A percentile compares a stretch with the other conserved stretches of the same genome.
These are phyloP conservation scores for Cheilosia vernalis DNA, from an alignment of 2,888 invertebrate genomes.

Conservation along the genomic window DNA sequence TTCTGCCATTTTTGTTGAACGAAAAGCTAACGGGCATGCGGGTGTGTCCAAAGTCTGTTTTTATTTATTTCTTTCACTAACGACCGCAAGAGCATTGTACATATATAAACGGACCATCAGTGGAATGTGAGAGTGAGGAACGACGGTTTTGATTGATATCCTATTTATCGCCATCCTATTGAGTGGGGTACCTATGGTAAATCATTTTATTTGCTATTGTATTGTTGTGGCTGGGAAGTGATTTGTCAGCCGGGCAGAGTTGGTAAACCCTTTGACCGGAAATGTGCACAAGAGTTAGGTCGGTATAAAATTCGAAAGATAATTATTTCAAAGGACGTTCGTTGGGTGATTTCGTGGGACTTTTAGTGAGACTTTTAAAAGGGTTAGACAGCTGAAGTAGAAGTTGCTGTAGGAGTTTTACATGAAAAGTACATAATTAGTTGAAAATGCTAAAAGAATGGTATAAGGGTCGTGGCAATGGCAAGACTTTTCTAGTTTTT, in stretches of 20 bases:
- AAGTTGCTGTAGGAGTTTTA: background rate
- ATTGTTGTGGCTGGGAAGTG: background rate
- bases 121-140: background rate
- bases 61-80: conserved; percentile 53
- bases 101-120: conserved; percentile 9
- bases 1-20: conserved; percentile 34
- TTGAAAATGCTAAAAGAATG: too few relatives aligned
- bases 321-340: conserved; percentile 2
- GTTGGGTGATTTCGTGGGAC: background rate
- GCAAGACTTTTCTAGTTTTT: too few relatives aligned
- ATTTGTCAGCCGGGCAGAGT: conserved; percentile 1
- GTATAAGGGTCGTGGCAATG: too few relatives aligned
- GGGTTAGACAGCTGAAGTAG: background rate
- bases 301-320: conserved; percentile 29
- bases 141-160: conserved; percentile 56
- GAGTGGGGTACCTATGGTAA: conserved; percentile 1
- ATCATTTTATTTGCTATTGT: conserved; percentile 13
- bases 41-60: background rate
- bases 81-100: conserved; percentile 43
- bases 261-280: conserved; percentile 4
- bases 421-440: background rate
- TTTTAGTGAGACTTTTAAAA: background rate
- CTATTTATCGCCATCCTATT: conserved; percentile 47
- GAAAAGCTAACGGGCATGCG: background rate
- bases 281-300: conserved; percentile 17